Evolutionary conservation across 2,797 vertebrate species (phyloP), one percentile per base, ranked within the genome.

Genomic region (Adelosebastes latens): DNA sequence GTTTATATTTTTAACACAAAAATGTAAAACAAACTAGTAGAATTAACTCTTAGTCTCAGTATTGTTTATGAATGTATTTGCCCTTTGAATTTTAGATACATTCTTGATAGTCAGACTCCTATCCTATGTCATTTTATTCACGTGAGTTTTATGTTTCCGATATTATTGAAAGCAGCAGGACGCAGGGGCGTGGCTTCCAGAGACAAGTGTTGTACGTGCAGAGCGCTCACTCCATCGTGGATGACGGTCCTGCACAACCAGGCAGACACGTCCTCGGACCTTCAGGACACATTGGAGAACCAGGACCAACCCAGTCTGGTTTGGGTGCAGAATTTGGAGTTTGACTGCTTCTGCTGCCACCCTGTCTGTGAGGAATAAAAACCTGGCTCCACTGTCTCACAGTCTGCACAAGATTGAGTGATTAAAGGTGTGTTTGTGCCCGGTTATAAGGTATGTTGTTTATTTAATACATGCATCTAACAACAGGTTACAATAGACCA

Each of bases 171-270:
- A 2, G 80, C 73, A 74, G 4, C 88, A 72, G 1, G 3, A 8
- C 2, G 1, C 2, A n/a, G 77, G 72, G 90, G 88, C 74, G 90
- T 75, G 86, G 67, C 66, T 56, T 13, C 7, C 34, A 18, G 29
- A 4, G 25, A 56, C 8, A 61, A 16, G 1, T 13, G 29, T 2
- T 6, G 34, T 94, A 93, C 93, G 94, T 94, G 94, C 89, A 0
- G 63, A 34, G 9, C 1, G 64, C 14, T 24, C 11, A 2, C 1
- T 27, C 56, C 61, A 29, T 31, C 5, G 93, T 95, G 92, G 92
- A 83, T 90, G 94, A 90, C 67, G 1, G 75, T 16, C 11, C 46
- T 22, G 13, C 42, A 31, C 24, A 3, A 1, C 36, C 31, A 80
- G 76, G 6, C 73, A 81, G 76, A 18, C 84, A 64, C 83, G 68